Evolutionary conservation across 2,888 invertebrate genomes (phyloP).

Genomic region (Rhingia rostrata): DNA sequence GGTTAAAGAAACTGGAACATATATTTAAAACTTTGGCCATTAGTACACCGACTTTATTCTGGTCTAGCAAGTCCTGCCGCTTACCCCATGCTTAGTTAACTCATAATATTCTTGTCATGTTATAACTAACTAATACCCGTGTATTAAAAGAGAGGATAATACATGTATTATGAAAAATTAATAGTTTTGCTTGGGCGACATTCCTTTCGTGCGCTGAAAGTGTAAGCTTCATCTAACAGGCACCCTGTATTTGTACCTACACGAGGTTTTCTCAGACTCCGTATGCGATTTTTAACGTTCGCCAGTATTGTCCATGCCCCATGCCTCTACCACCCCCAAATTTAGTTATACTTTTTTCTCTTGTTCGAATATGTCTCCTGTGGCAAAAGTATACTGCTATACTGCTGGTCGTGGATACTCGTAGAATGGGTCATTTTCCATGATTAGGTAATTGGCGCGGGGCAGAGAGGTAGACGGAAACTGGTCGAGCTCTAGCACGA

Average conservation of each 20-base stretch:
- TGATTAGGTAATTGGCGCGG: conserved; percentile 70
- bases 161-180: no score
- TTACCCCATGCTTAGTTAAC: no score
- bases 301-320: conserved; percentile 32
- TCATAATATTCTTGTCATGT: no score
- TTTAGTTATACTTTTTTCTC: conserved; percentile 20
- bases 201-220: background rate
- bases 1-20: no score
- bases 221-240: background rate
- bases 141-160: no score
- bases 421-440: conserved; percentile 57
- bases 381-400: conserved; percentile 50
- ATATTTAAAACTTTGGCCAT: no score
- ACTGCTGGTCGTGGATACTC: background rate
- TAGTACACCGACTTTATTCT: no score
- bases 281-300: conserved; percentile 58
- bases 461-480: conserved; percentile 15
- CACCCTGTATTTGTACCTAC: conserved; percentile 51
- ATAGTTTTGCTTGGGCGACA: no score
- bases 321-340: conserved; percentile 11
- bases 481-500: conserved; percentile 20
- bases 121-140: no score
- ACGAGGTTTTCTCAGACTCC: conserved; percentile 14
- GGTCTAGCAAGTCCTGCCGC: no score
- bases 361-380: conserved; percentile 55